phyloP scores from a whole-genome alignment of 2,888 invertebrate species.

The Hecatera dysodea region DNA sequence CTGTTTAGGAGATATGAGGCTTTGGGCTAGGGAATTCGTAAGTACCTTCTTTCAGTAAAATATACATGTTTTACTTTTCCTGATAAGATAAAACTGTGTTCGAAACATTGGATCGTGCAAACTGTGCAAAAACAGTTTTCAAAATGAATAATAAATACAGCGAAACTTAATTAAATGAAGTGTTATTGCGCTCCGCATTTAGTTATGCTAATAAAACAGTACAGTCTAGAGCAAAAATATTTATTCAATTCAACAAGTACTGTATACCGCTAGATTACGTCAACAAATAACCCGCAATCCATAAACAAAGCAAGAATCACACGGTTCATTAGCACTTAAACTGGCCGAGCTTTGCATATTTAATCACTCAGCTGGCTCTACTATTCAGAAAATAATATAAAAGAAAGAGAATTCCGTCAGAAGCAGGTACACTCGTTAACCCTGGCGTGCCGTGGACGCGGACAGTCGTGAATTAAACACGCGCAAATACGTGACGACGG shows the following conservation, averaged over 20 bases:
- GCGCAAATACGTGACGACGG: slow-evolving; percentile 69
- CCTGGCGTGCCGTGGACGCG: slow-evolving; percentile 57
- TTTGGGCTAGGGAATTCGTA: slow-evolving; percentile 20
- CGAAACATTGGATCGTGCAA: not conserved
- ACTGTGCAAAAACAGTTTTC: slow-evolving; percentile 15
- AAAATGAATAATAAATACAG: slow-evolving; percentile 3
- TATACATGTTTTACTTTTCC: slow-evolving; percentile 29
- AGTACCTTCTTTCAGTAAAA: slow-evolving; percentile 19
- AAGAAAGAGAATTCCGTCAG: slow-evolving; percentile 59
- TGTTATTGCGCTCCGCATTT: slow-evolving; percentile 18
- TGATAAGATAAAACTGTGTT: slow-evolving; percentile 19
- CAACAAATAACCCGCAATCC: slow-evolving; percentile 39
- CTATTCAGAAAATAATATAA: slow-evolving; percentile 64
- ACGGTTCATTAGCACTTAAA: slow-evolving; percentile 65
- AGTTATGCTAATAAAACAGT: slow-evolving; percentile 28
- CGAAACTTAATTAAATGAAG: slow-evolving; percentile 12
- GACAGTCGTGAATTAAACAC: slow-evolving; percentile 75
- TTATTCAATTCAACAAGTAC: slow-evolving; percentile 32
- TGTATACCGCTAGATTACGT: slow-evolving; percentile 25
- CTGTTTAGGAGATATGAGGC: slow-evolving; percentile 41
- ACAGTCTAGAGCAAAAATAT: slow-evolving; percentile 31
- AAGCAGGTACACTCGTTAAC: slow-evolving; percentile 70
- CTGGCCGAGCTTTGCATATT: slow-evolving; percentile 57
- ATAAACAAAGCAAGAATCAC: slow-evolving; percentile 49
- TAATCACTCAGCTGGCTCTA: slow-evolving; percentile 57